Base-by-base conservation (phyloP, 2,888 invertebrate genomes). In the Mechanitis mazaeus region DNA sequence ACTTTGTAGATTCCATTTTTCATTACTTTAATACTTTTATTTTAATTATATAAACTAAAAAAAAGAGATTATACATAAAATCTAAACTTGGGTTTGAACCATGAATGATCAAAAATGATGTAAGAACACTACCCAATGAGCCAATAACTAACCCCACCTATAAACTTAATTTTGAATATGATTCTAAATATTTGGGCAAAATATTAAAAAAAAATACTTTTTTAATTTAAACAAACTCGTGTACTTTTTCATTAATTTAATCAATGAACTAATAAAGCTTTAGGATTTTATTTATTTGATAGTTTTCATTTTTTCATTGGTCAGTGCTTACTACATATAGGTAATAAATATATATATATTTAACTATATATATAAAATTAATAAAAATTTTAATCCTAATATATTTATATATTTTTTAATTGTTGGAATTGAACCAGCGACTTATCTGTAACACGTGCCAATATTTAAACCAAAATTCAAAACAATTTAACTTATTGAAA, bases 41-140 rank as follows among this genome's bases (percentile, higher is more conserved):
- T 64, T 45, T 63, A 59, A 64, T 64, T 68, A 67, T 70, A 69
- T 68, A 20, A 58, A 54, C 56, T 63, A 47, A 62, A 61, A 53
- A 61, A 53, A 47, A 45, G 53, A 54, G 55, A 46, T 61, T 59
- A 46, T 45, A 45, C 33, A 28, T 56, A 42, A 60, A 54, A 71
- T 68, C 58, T 64, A 6, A 50, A 59, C 33, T 50, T 33, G 63
- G 67, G 61, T 67, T 68, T 65, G 69, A 69, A 68, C 70, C 68
- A 60, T 64, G 62, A 57, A 64, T 61, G 61, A 42, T 42, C 4
- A 61, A 58, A 61, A 65, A 53, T 46, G 2, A 47, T 46, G 35
- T 20, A n/a, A 9, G 38, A 54, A 57, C 56, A 20, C 31, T 20
- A 9, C 12, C 12, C 20, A 31, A 7, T 11, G 60, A 58, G 60